phyloP scores from a whole-genome alignment of 2,113 vertebrate species.

The Barbus barbus region DNA sequence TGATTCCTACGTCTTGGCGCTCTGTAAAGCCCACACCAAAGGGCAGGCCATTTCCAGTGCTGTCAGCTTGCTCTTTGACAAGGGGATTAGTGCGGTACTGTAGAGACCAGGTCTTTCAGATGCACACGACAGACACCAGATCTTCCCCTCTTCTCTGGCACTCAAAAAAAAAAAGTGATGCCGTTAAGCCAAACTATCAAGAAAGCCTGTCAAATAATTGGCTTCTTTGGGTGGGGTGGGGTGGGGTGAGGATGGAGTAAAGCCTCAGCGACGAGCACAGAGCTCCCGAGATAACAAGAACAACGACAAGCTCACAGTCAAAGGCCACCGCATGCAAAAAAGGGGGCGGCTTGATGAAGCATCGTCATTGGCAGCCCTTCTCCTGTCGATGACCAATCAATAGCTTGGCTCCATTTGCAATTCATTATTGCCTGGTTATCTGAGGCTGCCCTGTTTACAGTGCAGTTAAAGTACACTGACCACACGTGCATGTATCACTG shows the following conservation, averaged over 20 bases:
- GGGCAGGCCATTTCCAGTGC: conserved; percentile 49
- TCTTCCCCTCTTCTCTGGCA: conserved; percentile 62
- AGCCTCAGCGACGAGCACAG: conserved; percentile 65
- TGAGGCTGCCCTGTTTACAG: conserved; percentile 76
- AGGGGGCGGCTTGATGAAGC: conserved; percentile 74
- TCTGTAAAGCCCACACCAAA: conserved; percentile 47
- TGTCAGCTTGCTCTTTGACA: conserved; percentile 52
- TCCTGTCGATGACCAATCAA: conserved; percentile 80
- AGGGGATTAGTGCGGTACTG: conserved; percentile 49
- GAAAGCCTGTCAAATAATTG: conserved; percentile 79
- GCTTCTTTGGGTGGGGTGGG: conserved; percentile 62
- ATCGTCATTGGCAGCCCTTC: conserved; percentile 70
- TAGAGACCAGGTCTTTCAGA: conserved; percentile 31
- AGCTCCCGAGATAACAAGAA: conserved; percentile 78
- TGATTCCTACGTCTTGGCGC: conserved; percentile 43
- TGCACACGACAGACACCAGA: conserved; percentile 16
- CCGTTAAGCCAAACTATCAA: conserved; percentile 79
- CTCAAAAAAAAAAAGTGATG: conserved; percentile 76
- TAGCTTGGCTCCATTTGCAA: conserved; percentile 81
- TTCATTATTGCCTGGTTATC: conserved; percentile 84
- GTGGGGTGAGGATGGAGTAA: conserved; percentile 57
- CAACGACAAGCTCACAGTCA: conserved; percentile 79
- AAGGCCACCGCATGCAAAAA: conserved; percentile 78
- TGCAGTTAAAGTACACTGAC: conserved; percentile 64
- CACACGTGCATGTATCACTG: conserved; percentile 23